Conservation (phyloP, 1,140 invertebrate species). For the Cotesia chilonis region DNA sequence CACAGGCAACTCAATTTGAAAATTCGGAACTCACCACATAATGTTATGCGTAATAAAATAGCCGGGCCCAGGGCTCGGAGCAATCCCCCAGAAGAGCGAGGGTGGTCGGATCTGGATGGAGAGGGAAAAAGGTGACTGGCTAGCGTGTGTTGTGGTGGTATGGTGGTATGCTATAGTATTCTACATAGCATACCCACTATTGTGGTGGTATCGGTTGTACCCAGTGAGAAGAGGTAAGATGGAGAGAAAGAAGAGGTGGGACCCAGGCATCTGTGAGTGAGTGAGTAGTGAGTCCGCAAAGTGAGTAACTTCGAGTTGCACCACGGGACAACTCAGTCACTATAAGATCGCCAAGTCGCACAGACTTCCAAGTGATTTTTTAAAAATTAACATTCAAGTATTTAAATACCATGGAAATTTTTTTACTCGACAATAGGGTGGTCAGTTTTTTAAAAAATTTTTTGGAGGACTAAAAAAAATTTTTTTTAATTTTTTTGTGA, state of each 20-base stretch:
- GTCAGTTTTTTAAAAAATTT: too few relatives aligned
- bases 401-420: too few relatives aligned
- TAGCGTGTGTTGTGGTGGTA: constrained; percentile 36
- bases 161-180: constrained; percentile 24
- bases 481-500: too few relatives aligned
- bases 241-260: constrained; percentile 52
- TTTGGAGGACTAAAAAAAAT: too few relatives aligned
- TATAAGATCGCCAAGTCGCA: constrained; percentile 65
- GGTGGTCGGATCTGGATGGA: constrained; percentile 50
- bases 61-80: constrained; percentile 51
- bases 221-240: constrained; percentile 32
- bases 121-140: constrained; percentile 40
- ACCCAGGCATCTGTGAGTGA: constrained; percentile 48
- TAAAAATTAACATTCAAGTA: too few relatives aligned
- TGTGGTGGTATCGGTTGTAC: too few relatives aligned
- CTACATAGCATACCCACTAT: too few relatives aligned
- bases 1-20: not conserved
- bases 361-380: constrained; percentile 48
- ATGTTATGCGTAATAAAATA: constrained; percentile 57
- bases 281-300: constrained; percentile 60
- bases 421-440: too few relatives aligned
- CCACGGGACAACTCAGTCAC: constrained; percentile 60
- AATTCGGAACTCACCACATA: constrained; percentile 44
- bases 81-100: constrained; percentile 51
- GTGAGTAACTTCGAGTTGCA: constrained; percentile 60